These are phyloP conservation scores for Strix aluco DNA, from an alignment of 2,113 vertebrate species.

Conservation along the genomic window DNA sequence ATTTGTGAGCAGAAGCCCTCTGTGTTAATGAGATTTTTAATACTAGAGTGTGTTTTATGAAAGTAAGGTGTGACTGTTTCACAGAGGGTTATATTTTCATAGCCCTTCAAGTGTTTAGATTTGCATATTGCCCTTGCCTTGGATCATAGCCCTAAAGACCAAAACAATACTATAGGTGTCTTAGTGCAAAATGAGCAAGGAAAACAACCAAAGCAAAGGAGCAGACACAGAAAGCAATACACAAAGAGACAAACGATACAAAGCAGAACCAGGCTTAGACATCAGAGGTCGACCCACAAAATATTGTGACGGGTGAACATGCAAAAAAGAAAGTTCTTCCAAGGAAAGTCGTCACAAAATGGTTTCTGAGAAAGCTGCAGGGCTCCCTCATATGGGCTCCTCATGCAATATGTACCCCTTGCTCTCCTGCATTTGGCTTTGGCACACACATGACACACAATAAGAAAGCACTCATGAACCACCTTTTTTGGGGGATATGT, in stretches of 20 bases:
- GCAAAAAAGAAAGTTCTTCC: not conserved
- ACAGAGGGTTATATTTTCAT: not conserved
- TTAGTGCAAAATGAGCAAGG: not conserved
- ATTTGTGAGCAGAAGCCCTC: not conserved
- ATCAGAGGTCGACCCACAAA: conserved; percentile 53
- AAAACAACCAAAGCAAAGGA: conserved; percentile 21
- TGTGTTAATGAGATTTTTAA: not conserved
- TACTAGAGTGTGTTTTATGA: not conserved
- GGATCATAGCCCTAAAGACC: not conserved
- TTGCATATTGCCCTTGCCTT: not conserved
- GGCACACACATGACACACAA: not conserved
- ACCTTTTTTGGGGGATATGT: not conserved
- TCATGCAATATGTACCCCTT: conserved; percentile 31
- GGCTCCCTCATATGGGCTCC: conserved; percentile 63
- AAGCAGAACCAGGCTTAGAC: conserved; percentile 48
- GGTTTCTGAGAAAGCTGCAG: conserved; percentile 56
- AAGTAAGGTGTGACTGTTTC: not conserved
- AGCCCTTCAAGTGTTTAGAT: not conserved
- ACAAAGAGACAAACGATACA: conserved; percentile 57
- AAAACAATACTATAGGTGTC: not conserved
- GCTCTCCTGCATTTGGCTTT: not conserved
- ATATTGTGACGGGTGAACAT: conserved; percentile 4
- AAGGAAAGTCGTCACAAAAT: conserved; percentile 6
- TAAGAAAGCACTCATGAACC: not conserved
- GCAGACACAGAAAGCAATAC: conserved; percentile 28